Percentiles rank a stretch among this genome's conserved stretches.
These are phyloP conservation scores for Ornithorhynchus anatinus DNA, from an alignment of 2,113 vertebrate species.

Conservation along the genomic window DNA sequence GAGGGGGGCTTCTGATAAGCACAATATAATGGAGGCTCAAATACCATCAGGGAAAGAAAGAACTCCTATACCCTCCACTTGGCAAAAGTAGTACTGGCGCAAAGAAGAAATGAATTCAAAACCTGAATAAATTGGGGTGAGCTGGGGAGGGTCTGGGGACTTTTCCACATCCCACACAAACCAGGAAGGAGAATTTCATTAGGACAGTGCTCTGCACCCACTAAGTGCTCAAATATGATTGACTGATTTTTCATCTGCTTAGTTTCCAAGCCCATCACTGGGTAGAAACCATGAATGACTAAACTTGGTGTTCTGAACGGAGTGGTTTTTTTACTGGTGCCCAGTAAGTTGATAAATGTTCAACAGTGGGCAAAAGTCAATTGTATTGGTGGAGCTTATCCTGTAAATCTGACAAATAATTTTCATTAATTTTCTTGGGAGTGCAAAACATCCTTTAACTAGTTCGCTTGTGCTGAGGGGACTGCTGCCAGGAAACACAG, in stretches of 20 bases:
- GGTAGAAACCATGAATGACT: too few relatives aligned
- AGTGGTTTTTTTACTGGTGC: neutral
- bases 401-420: neutral
- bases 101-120: neutral
- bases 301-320: too few relatives aligned
- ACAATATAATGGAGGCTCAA: neutral
- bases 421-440: neutral
- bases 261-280: too few relatives aligned
- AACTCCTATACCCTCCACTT: neutral
- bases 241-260: too few relatives aligned
- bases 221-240: too few relatives aligned
- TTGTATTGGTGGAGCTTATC: neutral
- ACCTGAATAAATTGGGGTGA: neutral
- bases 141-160: too few relatives aligned
- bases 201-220: too few relatives aligned
- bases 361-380: conserved; percentile 1
- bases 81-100: too few relatives aligned
- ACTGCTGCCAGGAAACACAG: neutral
- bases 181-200: too few relatives aligned
- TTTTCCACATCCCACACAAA: too few relatives aligned
- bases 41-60: neutral
- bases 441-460: neutral
- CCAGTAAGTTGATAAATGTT: neutral
- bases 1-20: neutral
- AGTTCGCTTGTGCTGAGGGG: neutral